phyloP scores from a whole-genome alignment of 1,140 invertebrate genomes.

The Sitophilus oryzae region DNA sequence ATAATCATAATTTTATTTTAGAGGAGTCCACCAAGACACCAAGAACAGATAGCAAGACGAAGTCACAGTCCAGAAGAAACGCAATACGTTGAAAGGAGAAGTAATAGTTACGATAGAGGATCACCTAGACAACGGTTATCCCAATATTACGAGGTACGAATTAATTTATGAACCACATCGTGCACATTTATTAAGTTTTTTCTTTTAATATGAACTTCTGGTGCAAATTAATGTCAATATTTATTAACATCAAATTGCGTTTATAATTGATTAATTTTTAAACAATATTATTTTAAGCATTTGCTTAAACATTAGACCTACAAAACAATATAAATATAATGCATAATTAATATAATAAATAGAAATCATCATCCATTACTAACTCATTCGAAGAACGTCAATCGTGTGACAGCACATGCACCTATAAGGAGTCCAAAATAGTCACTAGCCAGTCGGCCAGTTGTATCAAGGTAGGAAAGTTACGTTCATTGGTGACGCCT shows the following conservation, averaged over 20 bases:
- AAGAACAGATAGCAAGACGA: constrained; percentile 25
- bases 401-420: constrained; percentile 28
- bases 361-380: constrained; percentile 36
- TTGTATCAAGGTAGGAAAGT: constrained; percentile 40
- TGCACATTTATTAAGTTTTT: no score
- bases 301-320: not conserved
- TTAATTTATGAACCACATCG: no score
- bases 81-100: constrained; percentile 32
- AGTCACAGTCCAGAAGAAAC: constrained; percentile 38
- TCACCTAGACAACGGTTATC: constrained; percentile 33
- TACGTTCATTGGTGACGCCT: no score
- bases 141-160: constrained; percentile 41
- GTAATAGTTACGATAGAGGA: constrained; percentile 37
- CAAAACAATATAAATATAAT: no score
- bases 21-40: constrained; percentile 31
- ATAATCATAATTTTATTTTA: no score
- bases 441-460: constrained; percentile 41
- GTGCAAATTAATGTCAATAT: no score
- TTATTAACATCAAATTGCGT: no score
- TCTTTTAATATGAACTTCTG: no score
- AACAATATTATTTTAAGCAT: constrained; percentile 7
- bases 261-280: constrained; percentile 11
- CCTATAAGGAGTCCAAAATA: constrained; percentile 37
- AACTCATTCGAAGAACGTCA: constrained; percentile 36
- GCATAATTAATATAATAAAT: constrained; percentile 17